Conservation (phyloP, 2,888 invertebrate genomes). For the Drepanosiphum platanoidis region DNA sequence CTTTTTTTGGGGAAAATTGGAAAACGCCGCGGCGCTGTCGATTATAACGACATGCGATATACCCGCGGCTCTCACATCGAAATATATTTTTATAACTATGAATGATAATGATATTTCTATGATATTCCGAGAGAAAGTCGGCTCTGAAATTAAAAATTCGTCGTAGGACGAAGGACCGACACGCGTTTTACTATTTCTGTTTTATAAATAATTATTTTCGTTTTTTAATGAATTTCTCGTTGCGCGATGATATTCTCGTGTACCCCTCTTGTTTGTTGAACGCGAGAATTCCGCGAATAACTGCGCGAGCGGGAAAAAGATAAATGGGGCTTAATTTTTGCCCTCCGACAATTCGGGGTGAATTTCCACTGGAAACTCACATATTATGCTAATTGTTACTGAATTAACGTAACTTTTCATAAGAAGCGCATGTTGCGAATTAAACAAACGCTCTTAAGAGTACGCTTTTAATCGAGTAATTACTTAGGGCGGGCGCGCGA, state of each 20-base stretch:
- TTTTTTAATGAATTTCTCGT: not conserved
- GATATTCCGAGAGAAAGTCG: too few relatives aligned
- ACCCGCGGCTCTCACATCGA: too few relatives aligned
- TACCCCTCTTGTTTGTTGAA: slow-evolving; percentile 8
- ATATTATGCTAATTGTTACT: slow-evolving; percentile 34
- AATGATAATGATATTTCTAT: too few relatives aligned
- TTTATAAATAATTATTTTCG: not conserved
- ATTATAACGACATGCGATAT: too few relatives aligned
- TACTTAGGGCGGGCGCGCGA: slow-evolving; percentile 12
- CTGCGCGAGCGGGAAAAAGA: not conserved
- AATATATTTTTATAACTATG: too few relatives aligned
- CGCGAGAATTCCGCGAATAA: not conserved
- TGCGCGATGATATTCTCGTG: too few relatives aligned
- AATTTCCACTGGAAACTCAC: slow-evolving; percentile 17
- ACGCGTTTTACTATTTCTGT: too few relatives aligned
- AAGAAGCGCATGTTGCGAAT: slow-evolving; percentile 27
- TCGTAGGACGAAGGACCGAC: too few relatives aligned
- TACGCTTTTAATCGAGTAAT: slow-evolving; percentile 56
- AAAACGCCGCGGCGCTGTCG: too few relatives aligned
- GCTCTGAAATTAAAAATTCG: too few relatives aligned
- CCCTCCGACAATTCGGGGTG: slow-evolving; percentile 1
- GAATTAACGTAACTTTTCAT: slow-evolving; percentile 19
- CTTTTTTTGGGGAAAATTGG: not conserved
- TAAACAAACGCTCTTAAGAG: slow-evolving; percentile 44
- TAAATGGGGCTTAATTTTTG: slow-evolving; percentile 44